These are phyloP conservation scores for Calyptommatus sinebrachiatus DNA, from an alignment of 2,113 vertebrate genomes.

Conservation along the genomic window DNA sequence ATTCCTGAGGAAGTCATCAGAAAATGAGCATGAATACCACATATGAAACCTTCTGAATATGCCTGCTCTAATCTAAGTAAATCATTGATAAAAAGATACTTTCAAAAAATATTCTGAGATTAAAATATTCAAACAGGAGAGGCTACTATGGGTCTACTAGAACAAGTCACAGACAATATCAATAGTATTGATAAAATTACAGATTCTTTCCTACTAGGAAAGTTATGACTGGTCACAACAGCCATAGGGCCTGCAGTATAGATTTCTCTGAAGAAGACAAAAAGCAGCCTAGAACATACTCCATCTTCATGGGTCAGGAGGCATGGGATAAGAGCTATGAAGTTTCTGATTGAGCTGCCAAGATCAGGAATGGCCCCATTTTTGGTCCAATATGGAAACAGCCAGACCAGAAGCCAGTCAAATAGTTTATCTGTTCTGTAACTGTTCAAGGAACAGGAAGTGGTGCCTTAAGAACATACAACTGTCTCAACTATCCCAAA, in stretches of 20 bases:
- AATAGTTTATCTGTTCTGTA: no score
- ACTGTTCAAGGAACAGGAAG: no score
- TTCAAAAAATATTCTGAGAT: background rate
- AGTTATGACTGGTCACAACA: background rate
- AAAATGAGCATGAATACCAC: no score
- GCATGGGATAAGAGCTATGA: no score
- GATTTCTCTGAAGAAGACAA: background rate
- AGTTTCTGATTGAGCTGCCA: no score
- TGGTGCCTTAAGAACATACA: no score
- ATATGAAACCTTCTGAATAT: background rate
- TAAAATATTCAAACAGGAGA: background rate
- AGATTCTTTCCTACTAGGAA: background rate
- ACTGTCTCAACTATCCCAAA: no score
- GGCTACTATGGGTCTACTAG: background rate
- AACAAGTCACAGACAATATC: no score
- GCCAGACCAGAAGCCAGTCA: no score
- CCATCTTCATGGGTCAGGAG: no score
- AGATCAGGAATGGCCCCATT: no score
- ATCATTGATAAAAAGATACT: background rate
- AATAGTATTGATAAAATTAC: background rate
- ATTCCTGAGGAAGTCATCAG: slow-evolving; percentile 21
- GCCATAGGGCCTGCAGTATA: background rate
- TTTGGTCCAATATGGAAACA: no score
- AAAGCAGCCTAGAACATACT: background rate
- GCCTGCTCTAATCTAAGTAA: background rate